phyloP scores from a whole-genome alignment of 2,888 invertebrate genomes.

The Calliopum simillimum region DNA sequence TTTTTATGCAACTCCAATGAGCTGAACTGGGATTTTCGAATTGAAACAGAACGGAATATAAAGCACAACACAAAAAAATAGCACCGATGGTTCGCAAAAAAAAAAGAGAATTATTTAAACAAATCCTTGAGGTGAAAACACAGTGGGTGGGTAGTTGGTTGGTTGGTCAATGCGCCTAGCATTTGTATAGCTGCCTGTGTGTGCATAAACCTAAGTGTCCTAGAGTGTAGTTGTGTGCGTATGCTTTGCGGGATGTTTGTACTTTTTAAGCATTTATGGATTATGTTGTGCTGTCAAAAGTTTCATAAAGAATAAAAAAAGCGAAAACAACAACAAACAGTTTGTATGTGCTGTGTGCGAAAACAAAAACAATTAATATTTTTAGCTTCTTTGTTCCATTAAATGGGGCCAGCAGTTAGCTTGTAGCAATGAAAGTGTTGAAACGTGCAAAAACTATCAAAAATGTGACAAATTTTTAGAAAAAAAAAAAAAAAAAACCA shows the following conservation, averaged over 20 bases:
- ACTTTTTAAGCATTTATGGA: constrained; percentile 20
- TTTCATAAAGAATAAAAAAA: not conserved
- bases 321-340: not conserved
- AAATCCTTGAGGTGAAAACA: constrained; percentile 9
- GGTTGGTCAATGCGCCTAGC: not conserved
- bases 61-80: not conserved
- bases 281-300: not conserved
- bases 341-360: no score
- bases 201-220: not conserved
- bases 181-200: not conserved
- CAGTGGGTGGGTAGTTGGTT: not conserved
- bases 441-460: no score
- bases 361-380: not conserved
- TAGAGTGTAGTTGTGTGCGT: no score
- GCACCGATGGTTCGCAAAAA: not conserved
- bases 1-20: constrained; percentile 17
- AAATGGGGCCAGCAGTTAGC: no score
- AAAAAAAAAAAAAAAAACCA: no score
- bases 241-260: not conserved
- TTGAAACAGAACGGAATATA: constrained; percentile 15
- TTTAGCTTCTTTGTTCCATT: no score
- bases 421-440: no score
- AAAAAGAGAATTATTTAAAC: constrained; percentile 15
- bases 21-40: constrained; percentile 16
- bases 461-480: no score